Conservation (phyloP, 92 coral and sea anemone genomes). For the Bergia puertoricense region DNA sequence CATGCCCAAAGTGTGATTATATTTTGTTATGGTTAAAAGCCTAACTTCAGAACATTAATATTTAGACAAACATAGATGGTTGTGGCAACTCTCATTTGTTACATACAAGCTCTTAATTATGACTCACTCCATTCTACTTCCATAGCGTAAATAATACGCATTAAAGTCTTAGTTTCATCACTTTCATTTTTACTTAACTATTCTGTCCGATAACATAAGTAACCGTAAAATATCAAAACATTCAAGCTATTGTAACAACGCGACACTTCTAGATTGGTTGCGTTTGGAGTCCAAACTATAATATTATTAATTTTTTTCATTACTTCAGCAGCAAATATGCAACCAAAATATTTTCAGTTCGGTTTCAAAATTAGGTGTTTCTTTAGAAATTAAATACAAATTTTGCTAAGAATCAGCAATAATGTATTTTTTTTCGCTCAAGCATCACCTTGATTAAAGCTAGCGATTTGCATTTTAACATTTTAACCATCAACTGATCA, state of each 20-base stretch:
- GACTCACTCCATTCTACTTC: neutral
- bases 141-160: neutral
- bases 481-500: conserved; percentile 37
- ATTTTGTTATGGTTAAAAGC: conserved; percentile 40
- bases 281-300: neutral
- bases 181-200: neutral
- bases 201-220: neutral
- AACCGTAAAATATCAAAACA: neutral
- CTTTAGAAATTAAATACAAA: neutral
- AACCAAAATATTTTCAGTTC: neutral
- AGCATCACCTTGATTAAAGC: conserved; percentile 17
- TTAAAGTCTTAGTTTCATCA: conserved; percentile 8
- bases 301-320: neutral
- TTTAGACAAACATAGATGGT: conserved; percentile 16
- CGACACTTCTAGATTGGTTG: neutral
- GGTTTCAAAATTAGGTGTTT: neutral
- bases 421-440: conserved; percentile 5
- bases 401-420: conserved; percentile 1
- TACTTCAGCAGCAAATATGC: neutral
- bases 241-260: neutral
- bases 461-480: conserved; percentile 32
- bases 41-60: conserved; percentile 42
- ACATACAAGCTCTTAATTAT: conserved; percentile 7
- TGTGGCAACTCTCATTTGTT: conserved; percentile 9
- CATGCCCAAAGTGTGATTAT: conserved; percentile 45